A percentile compares a stretch with the other conserved stretches of the same genome.
Conservation (phyloP, 2,888 invertebrate species). For the Sphaeridia pumilis region DNA sequence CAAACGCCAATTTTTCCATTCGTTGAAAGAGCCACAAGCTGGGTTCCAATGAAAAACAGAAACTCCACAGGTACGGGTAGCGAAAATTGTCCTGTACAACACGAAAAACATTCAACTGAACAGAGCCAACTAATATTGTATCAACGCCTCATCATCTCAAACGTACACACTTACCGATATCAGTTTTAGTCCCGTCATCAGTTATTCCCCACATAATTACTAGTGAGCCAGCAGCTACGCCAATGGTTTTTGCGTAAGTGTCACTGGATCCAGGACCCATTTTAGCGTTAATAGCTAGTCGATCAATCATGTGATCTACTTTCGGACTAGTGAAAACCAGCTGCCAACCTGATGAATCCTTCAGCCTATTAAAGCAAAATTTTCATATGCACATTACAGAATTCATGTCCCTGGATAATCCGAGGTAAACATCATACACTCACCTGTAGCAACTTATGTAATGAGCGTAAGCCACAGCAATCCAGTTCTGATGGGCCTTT, state of each 20-base stretch:
- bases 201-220: slow-evolving; percentile 68
- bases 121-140: background rate
- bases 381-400: background rate
- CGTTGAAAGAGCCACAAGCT: slow-evolving; percentile 87
- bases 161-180: slow-evolving; percentile 48
- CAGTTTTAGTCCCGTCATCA: slow-evolving; percentile 60
- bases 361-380: slow-evolving; percentile 50
- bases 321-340: slow-evolving; percentile 86
- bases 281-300: slow-evolving; percentile 70
- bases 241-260: slow-evolving; percentile 63
- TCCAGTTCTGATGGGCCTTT: slow-evolving; percentile 95
- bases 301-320: slow-evolving; percentile 76
- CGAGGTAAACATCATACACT: slow-evolving; percentile 12
- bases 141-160: background rate
- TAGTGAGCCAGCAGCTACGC: slow-evolving; percentile 63
- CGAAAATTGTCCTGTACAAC: slow-evolving; percentile 66
- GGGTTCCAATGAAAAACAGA: slow-evolving; percentile 93
- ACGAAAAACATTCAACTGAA: background rate
- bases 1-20: slow-evolving; percentile 95
- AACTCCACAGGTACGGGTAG: slow-evolving; percentile 86
- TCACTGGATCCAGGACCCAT: slow-evolving; percentile 23
- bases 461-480: slow-evolving; percentile 90
- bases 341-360: slow-evolving; percentile 95
- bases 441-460: slow-evolving; percentile 89
- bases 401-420: background rate